phyloP scores from a whole-genome alignment of 1,140 invertebrate genomes.

The Monomorium pharaonis region DNA sequence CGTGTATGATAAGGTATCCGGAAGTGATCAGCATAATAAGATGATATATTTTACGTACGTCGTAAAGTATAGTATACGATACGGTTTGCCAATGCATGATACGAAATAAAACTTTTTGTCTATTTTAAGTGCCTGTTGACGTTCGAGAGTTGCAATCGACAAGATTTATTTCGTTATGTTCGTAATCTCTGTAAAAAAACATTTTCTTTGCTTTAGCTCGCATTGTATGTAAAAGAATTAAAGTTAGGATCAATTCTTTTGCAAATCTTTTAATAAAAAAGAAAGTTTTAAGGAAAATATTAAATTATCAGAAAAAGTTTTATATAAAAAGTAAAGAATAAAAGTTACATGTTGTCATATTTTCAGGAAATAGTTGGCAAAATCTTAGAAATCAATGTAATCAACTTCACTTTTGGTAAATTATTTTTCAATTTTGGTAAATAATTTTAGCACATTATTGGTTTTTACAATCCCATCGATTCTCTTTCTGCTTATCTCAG shows the following conservation, averaged over 20 bases:
- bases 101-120: constrained; percentile 31
- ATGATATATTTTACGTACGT: constrained; percentile 1
- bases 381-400: background rate
- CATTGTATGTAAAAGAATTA: too few relatives aligned
- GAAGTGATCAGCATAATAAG: background rate
- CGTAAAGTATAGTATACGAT: background rate
- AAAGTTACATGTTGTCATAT: background rate
- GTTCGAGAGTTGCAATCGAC: background rate
- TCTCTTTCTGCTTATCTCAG: background rate
- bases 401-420: background rate
- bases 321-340: too few relatives aligned
- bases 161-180: background rate
- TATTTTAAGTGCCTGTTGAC: constrained; percentile 34
- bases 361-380: background rate
- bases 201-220: background rate
- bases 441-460: background rate
- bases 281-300: too few relatives aligned
- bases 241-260: too few relatives aligned
- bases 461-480: background rate
- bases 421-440: too few relatives aligned
- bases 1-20: background rate
- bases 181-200: background rate
- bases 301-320: too few relatives aligned
- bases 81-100: constrained; percentile 17
- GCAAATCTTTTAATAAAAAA: background rate